These are phyloP conservation scores for Vanessa cardui DNA, from an alignment of 2,888 invertebrate genomes.

Conservation along the genomic window DNA sequence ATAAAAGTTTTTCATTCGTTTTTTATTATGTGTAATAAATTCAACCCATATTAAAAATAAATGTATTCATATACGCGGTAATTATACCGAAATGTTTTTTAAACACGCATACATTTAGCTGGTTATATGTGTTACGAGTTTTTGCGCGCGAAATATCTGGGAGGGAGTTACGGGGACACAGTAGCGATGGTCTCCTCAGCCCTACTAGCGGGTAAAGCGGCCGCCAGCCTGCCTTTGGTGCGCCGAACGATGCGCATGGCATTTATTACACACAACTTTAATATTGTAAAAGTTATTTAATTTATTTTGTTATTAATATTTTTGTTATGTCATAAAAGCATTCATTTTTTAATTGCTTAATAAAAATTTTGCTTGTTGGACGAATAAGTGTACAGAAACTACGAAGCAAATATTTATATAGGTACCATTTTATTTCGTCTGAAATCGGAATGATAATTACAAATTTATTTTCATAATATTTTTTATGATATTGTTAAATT, in stretches of 20 bases:
- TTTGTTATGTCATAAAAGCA: not conserved
- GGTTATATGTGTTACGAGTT: constrained; percentile 54
- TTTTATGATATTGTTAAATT: not conserved
- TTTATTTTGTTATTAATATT: not conserved
- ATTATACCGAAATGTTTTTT: constrained; percentile 36
- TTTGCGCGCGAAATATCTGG: constrained; percentile 66
- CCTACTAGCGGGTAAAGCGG: constrained; percentile 60
- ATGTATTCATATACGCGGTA: constrained; percentile 10
- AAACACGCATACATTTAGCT: constrained; percentile 37
- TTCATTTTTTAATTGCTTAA: too few species aligned
- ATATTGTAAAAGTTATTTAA: constrained; percentile 17
- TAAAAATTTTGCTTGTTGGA: too few species aligned
- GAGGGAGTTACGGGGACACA: constrained; percentile 55
- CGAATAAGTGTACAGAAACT: too few species aligned
- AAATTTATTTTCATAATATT: too few species aligned
- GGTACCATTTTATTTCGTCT: too few species aligned
- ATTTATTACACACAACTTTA: constrained; percentile 27
- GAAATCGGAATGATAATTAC: too few species aligned
- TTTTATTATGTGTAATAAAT: constrained; percentile 1
- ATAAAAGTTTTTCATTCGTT: constrained; percentile 19
- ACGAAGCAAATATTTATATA: too few species aligned
- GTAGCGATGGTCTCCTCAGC: constrained; percentile 58
- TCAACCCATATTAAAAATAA: constrained; percentile 31
- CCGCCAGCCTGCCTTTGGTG: constrained; percentile 56
- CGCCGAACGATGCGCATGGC: constrained; percentile 68